Conservation (phyloP, 2,888 invertebrate species). For the Magallana nippona region DNA sequence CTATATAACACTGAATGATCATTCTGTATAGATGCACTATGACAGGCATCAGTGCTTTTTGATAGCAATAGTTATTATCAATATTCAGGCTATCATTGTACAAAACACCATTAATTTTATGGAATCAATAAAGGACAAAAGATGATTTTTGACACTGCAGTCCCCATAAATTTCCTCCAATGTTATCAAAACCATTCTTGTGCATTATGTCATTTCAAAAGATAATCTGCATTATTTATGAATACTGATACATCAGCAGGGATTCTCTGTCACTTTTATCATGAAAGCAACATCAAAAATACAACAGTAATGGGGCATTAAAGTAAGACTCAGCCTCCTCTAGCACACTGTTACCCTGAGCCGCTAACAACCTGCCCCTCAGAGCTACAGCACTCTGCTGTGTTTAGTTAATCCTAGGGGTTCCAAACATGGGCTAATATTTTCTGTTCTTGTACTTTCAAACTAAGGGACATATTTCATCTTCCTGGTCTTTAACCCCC, state of each 20-base stretch:
- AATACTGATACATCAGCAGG: conserved; percentile 3
- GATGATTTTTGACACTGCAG: not conserved
- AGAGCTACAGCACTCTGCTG: not conserved
- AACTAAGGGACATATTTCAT: too few species aligned
- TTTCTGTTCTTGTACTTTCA: too few species aligned
- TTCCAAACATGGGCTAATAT: too few species aligned
- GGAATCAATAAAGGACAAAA: not conserved
- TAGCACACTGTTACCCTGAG: not conserved
- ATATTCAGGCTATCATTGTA: not conserved
- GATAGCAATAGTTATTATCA: not conserved
- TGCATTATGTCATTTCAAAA: conserved; percentile 18
- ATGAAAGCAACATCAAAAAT: conserved; percentile 3
- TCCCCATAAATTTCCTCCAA: not conserved
- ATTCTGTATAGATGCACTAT: not conserved
- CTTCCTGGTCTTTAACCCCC: too few species aligned
- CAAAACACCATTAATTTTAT: not conserved
- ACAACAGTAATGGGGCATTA: conserved; percentile 8
- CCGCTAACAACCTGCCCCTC: not conserved
- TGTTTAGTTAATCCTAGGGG: not conserved
- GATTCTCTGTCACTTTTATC: conserved; percentile 17
- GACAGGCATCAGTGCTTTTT: not conserved
- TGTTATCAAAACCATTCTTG: conserved; percentile 4
- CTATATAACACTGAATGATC: not conserved
- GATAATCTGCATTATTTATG: conserved; percentile 29
- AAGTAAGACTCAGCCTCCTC: not conserved